Base-by-base conservation (phyloP, 2,888 invertebrate species). In the Apeira syringaria region DNA sequence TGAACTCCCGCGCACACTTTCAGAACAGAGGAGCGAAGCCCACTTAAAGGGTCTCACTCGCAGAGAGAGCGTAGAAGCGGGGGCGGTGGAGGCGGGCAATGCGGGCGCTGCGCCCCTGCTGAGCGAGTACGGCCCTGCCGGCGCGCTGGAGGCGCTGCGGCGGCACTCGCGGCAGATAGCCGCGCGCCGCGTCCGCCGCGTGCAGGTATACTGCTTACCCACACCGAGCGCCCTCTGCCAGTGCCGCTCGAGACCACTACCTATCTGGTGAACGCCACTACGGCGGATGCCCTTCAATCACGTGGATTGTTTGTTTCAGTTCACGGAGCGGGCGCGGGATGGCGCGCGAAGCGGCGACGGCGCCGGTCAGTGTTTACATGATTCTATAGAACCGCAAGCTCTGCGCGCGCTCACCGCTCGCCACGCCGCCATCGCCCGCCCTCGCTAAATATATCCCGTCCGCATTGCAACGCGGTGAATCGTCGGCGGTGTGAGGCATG, bases 81-180 rank as follows among this genome's bases (percentile, higher is more conserved):
- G 43, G 77, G 75, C 67, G 67, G 82, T 18, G 24, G 22, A 22
- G 35, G 27, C 29, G 35, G 28, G 39, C 11, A 22, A 34, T 24
- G 49, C 37, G 36, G 31, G 40, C 29, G 33, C 37, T 28, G 36
- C 18, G 36, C 28, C 33, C 39, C 22, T 20, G 31, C 36, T 24
- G 39, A 25, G 47, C 37, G 28, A 35, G 50, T 40, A 50, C 45
- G 47, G 33, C 41, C 18, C 30, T 12, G 31, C 34, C 40, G 39
- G 53, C 80, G 78, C 72, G 69, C 87, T 91, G 95, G 95, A 95
- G 94, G 94, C 94, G 84, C 92, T 96, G 91, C 93, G 95, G 85
- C 94, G 94, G 75, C 95, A 95, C 90, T 95, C 95, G 90, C 93
- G 95, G 92, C 95, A 94, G 90, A 94, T 96, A 88, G 95, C 95